These are phyloP conservation scores for Antechinus stuartii DNA, from an alignment of 2,113 vertebrate species.

Conservation along the genomic window DNA sequence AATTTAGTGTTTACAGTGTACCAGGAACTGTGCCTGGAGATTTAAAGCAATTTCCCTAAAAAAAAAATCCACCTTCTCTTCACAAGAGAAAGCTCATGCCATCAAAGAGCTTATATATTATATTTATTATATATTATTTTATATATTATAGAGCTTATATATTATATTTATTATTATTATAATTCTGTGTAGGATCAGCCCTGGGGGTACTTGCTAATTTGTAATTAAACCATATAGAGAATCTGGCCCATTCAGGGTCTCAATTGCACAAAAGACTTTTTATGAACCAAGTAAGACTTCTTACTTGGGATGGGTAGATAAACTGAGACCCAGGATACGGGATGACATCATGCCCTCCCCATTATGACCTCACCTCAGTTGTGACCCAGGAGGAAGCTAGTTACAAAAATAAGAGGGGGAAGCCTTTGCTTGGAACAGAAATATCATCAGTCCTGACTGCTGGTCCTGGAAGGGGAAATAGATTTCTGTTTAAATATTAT, in stretches of 20 bases:
- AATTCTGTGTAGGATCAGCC: neutral
- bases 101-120: neutral
- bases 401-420: slow-evolving; percentile 33
- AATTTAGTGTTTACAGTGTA: neutral
- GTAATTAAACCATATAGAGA: slow-evolving; percentile 13
- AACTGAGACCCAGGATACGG: neutral
- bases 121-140: no score
- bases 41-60: neutral
- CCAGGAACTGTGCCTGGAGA: neutral
- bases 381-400: neutral
- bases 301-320: neutral
- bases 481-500: slow-evolving; percentile 74
- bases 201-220: neutral
- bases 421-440: slow-evolving; percentile 72
- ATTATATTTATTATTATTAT: no score
- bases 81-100: neutral
- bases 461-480: slow-evolving; percentile 71
- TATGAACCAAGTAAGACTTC: neutral
- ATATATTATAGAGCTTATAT: no score
- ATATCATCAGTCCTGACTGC: slow-evolving; percentile 46
- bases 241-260: neutral
- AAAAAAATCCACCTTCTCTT: neutral
- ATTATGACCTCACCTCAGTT: neutral
- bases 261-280: neutral
- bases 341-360: neutral